Evolutionary conservation across 2,888 invertebrate genomes (phyloP).

Genomic region (Cloeon dipterum): DNA sequence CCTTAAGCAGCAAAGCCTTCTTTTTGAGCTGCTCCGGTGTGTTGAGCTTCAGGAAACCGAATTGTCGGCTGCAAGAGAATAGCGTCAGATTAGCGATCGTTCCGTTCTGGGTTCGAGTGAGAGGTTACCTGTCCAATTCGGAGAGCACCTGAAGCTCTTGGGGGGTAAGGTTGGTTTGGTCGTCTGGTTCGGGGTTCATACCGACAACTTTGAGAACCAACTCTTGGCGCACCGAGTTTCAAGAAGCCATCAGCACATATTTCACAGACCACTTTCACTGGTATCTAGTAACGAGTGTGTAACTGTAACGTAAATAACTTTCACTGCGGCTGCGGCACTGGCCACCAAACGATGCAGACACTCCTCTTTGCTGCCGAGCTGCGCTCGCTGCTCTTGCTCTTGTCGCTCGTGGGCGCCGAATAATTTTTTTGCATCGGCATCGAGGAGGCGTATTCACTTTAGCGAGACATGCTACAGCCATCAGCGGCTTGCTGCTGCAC

Average conservation of each 20-base stretch:
- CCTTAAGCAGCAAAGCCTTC: conserved; percentile 56
- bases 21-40: conserved; percentile 60
- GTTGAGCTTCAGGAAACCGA: conserved; percentile 68
- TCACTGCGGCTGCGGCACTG: too few species aligned
- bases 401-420: conserved; percentile 1
- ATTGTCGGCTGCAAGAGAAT: conserved; percentile 51
- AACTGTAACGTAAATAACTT: conserved; percentile 1
- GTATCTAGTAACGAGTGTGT: neutral
- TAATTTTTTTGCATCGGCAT: too few species aligned
- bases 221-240: too few species aligned
- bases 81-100: neutral
- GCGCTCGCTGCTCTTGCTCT: too few species aligned
- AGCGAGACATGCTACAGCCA: too few species aligned
- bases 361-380: too few species aligned
- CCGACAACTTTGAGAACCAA: too few species aligned
- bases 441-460: too few species aligned
- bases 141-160: conserved; percentile 69
- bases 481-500: too few species aligned
- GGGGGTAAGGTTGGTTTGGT: conserved; percentile 49
- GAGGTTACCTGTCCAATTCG: conserved; percentile 58
- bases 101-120: neutral
- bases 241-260: neutral
- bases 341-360: neutral
- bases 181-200: conserved; percentile 34
- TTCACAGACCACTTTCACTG: neutral